These are phyloP conservation scores for Drosophila fuyamai DNA, from an alignment of 1,140 invertebrate genomes.

Conservation along the genomic window DNA sequence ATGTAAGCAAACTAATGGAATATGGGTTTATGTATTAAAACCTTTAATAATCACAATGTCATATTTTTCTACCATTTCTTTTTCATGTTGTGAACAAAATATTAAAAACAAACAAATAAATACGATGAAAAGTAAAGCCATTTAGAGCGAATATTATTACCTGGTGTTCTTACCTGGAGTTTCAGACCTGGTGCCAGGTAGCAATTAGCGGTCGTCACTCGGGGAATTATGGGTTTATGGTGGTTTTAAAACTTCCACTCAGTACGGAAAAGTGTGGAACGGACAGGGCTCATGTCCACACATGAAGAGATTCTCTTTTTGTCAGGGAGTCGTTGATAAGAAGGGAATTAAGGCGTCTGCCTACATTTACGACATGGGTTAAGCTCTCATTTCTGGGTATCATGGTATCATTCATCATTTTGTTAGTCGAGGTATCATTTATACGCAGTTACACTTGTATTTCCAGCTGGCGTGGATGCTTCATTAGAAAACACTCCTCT, in stretches of 20 bases:
- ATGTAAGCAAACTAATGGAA: constrained; percentile 51
- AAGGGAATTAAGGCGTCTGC: constrained; percentile 8
- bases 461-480: constrained; percentile 25
- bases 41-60: constrained; percentile 65
- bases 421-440: constrained; percentile 3
- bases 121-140: constrained; percentile 34
- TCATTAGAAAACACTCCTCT: constrained; percentile 36
- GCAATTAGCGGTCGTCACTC: constrained; percentile 29
- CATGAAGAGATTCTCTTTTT: constrained; percentile 23
- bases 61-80: constrained; percentile 82
- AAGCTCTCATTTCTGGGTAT: constrained; percentile 21
- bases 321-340: constrained; percentile 22
- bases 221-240: constrained; percentile 29
- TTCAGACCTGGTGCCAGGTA: constrained; percentile 45
- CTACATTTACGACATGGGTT: constrained; percentile 29
- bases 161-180: constrained; percentile 32
- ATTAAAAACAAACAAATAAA: constrained; percentile 41
- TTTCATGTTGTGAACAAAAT: constrained; percentile 77
- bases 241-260: neutral
- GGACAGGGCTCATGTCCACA: constrained; percentile 10
- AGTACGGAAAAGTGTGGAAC: constrained; percentile 5
- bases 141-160: constrained; percentile 16
- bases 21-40: constrained; percentile 60
- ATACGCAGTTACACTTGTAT: constrained; percentile 14
- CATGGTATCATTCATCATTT: constrained; percentile 33